Percentiles rank a stretch among this genome's conserved stretches.
These are phyloP conservation scores for Vannuccia rotundouncinata DNA, from an alignment of 2,888 invertebrate species.

Conservation along the genomic window DNA sequence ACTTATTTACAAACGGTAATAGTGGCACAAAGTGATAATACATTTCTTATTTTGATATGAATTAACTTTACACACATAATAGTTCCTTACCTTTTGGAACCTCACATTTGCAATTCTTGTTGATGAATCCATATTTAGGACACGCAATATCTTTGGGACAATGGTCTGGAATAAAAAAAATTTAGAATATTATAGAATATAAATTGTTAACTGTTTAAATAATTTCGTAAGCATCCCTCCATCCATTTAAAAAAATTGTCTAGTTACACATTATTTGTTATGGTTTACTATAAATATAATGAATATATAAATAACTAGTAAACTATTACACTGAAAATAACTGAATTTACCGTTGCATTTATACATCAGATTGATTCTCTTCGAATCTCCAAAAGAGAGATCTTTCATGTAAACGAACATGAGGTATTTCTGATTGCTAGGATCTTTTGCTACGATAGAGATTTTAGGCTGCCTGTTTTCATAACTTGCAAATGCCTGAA, in stretches of 20 bases:
- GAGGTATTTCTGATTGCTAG: conserved; percentile 8
- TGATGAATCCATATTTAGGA: conserved; percentile 28
- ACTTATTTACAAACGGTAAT: too few relatives aligned
- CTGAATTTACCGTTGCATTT: conserved; percentile 30
- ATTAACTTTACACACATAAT: too few relatives aligned
- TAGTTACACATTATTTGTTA: too few relatives aligned
- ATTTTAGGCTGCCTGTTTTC: conserved; percentile 6
- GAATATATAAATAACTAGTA: too few relatives aligned
- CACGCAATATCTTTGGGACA: conserved; percentile 25
- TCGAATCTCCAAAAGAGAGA: conserved; percentile 27
- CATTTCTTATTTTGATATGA: too few relatives aligned
- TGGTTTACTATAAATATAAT: too few relatives aligned
- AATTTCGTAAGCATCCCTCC: too few relatives aligned
- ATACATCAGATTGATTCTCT: conserved; percentile 28
- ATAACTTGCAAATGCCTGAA: conserved; percentile 27
- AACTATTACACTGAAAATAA: too few relatives aligned
- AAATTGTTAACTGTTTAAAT: too few relatives aligned
- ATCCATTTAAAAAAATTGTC: too few relatives aligned
- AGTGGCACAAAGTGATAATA: too few relatives aligned
- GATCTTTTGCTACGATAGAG: conserved; percentile 11
- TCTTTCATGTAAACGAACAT: conserved; percentile 32
- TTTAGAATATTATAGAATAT: too few relatives aligned
- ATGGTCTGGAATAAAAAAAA: conserved; percentile 18
- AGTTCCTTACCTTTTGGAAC: neutral
- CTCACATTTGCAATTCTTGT: conserved; percentile 27